Percentiles rank a stretch among this genome's conserved stretches.
phyloP scores from a whole-genome alignment of 2,113 vertebrate species.

The Scophthalmus maximus region DNA sequence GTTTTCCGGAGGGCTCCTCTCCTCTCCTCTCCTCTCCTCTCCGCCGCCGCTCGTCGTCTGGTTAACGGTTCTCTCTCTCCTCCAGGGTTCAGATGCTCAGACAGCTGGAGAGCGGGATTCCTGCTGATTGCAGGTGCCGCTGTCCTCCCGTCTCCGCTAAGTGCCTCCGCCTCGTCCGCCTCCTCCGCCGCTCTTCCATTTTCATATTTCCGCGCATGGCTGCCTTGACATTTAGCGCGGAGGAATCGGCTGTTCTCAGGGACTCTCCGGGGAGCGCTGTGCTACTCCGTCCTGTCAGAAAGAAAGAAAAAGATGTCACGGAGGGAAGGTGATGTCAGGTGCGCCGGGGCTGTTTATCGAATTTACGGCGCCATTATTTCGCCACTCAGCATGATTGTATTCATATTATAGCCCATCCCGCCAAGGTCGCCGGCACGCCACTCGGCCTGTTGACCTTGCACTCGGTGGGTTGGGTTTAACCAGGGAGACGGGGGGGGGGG shows the following conservation, averaged over 20 bases:
- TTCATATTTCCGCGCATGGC: constrained; percentile 74
- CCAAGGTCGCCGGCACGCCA: constrained; percentile 68
- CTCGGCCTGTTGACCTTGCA: constrained; percentile 70
- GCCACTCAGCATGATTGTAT: constrained; percentile 82
- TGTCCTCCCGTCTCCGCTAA: constrained; percentile 59
- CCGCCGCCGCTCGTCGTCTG: not conserved
- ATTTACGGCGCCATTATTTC: constrained; percentile 82
- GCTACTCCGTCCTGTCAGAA: constrained; percentile 79
- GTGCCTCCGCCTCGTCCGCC: constrained; percentile 26
- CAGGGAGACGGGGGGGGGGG: constrained; percentile 42
- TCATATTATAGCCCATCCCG: constrained; percentile 76
- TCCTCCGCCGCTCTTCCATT: constrained; percentile 61
- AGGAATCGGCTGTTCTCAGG: constrained; percentile 74
- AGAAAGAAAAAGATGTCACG: constrained; percentile 78
- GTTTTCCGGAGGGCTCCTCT: not conserved
- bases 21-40: not conserved
- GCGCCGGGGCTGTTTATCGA: constrained; percentile 79
- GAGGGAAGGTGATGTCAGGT: constrained; percentile 75
- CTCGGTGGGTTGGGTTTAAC: constrained; percentile 38
- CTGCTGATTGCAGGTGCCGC: constrained; percentile 55
- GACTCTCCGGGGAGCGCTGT: constrained; percentile 69
- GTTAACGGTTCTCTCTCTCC: constrained; percentile 12
- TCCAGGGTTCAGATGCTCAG: constrained; percentile 42
- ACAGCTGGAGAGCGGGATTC: constrained; percentile 26
- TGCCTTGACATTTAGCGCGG: constrained; percentile 78